Evolutionary conservation across 1,140 invertebrate genomes (phyloP), one percentile per base, ranked within the genome.

Genomic region (Achatina immaculata): DNA sequence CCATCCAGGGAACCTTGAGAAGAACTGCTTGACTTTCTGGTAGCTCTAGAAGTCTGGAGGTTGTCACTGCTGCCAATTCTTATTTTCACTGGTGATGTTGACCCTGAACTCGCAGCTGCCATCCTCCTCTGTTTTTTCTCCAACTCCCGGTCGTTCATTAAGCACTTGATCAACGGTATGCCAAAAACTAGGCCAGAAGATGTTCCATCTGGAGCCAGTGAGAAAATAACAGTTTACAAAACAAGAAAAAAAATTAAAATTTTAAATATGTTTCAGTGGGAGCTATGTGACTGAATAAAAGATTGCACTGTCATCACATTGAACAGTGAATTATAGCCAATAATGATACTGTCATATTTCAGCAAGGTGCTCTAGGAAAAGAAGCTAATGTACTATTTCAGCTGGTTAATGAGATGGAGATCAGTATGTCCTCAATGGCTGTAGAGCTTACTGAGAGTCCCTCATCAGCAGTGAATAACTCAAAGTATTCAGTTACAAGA

Each of bases 121-220:
- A 42, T 82, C 55, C 73, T 42, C 73, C 81, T 84, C 58, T 85
- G 71, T 83, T 89, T 90, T 93, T 94, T 81, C 93, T 93, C 75
- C 92, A 90, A 92, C 85, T 94, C 93, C 78, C 94, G 86, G 88
- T 97, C 96, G 84, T 96, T 95, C 85, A 95, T 94, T 77, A 97
- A 93, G 87, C 96, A 97, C 86, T 95, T 94, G 51, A 93, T 92
- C 82, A 98, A 90, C 11, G 96, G 94, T 82, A 96, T 94, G 2
- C 96, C 96, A 88, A 98, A 98, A 81, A 97, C 95, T 80, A 95
- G 83, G 0, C 92, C 92, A 43, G 82, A 62, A 0, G 82, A 62
- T 80, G 80, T 31, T 69, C 34, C 58, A 66, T 77, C 75, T 58
- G 75, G 14, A 11, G 65, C 14, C 11, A 31, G 65, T 14, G 65